Evolutionary conservation across 1,140 invertebrate species (phyloP), one percentile per base, ranked within the genome.

Genomic region (Halotydeus destructor): DNA sequence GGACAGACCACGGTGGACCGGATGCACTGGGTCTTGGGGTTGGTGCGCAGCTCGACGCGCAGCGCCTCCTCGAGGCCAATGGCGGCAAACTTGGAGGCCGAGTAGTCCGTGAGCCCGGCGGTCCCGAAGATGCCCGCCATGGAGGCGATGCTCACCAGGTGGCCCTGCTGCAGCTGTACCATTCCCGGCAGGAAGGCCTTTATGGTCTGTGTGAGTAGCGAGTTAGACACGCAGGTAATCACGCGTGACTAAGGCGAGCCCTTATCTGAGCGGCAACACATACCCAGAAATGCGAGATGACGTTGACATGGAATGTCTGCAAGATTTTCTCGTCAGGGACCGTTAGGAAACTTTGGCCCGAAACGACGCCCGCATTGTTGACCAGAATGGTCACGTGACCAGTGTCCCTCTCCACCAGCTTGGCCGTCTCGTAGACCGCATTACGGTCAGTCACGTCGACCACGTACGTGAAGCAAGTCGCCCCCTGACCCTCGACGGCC

Each of bases 101-200:
- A 91, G 61, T 97, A 97, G 65, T 96, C 91, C 1, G 82, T 76
- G 42, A 94, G 69, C 54, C 81, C 80, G 42, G 74, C 69, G 40
- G 77, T 72, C 27, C 82, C 78, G 14, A 75, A 63, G 47, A 81
- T 67, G 16, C 88, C 91, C 18, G 89, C 89, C 51, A 89, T 70
- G 34, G 83, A 91, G 0, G 89, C 82, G 40, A 98, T 77, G 2
- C 82, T 91, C 1, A 96, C 85, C 45, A 98, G 76, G 53, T 99
- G 93, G 0, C 91, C 91, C 41, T 74, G 70, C 55, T 84, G 78
- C 16, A 69, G 64, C 8, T 58, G 50, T 41, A 77, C 69, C 65
- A 96, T 81, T 0, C 14, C 24, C 3, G 35, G 82, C 14, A 98
- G 63, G 59, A 75, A 74, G 0, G 67, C 62, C 55, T 74, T 72